Percentiles rank a stretch among this genome's conserved stretches.
phyloP scores from a whole-genome alignment of 2,797 vertebrate species.

The Adrianichthys oophorus region DNA sequence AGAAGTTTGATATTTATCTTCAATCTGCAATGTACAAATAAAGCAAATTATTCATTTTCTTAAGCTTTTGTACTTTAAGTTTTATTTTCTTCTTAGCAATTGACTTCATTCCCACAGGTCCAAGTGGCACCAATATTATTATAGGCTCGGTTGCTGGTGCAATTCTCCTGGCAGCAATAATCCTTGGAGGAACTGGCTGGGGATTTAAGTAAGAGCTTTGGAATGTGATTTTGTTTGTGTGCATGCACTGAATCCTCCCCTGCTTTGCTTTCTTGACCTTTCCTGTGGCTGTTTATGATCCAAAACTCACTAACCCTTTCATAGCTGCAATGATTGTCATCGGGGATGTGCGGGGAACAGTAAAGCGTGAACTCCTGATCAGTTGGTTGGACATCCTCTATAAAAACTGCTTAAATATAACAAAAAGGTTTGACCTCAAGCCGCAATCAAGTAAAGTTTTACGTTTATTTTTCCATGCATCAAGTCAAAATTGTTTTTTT shows the following conservation, averaged over 20 bases:
- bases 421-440: too few species aligned
- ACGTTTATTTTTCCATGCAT: too few species aligned
- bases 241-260: constrained; percentile 44
- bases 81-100: constrained; percentile 3
- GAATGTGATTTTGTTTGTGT: constrained; percentile 39
- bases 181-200: constrained; percentile 97
- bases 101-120: constrained; percentile 81
- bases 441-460: too few species aligned
- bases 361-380: too few species aligned
- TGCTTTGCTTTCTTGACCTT: constrained; percentile 24
- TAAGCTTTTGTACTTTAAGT: background rate
- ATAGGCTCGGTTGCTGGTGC: constrained; percentile 97
- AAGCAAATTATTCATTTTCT: background rate
- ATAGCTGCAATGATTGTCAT: too few species aligned
- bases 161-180: constrained; percentile 93
- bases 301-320: too few species aligned
- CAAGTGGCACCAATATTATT: constrained; percentile 98
- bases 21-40: background rate
- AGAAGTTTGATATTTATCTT: background rate
- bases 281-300: too few species aligned
- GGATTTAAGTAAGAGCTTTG: constrained; percentile 94
- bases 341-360: too few species aligned
- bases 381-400: too few species aligned
- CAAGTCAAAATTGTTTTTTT: too few species aligned
- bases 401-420: too few species aligned